Percentiles rank a stretch among this genome's conserved stretches.
phyloP scores from a whole-genome alignment of 2,888 invertebrate species.

The Achlya flavicornis region DNA sequence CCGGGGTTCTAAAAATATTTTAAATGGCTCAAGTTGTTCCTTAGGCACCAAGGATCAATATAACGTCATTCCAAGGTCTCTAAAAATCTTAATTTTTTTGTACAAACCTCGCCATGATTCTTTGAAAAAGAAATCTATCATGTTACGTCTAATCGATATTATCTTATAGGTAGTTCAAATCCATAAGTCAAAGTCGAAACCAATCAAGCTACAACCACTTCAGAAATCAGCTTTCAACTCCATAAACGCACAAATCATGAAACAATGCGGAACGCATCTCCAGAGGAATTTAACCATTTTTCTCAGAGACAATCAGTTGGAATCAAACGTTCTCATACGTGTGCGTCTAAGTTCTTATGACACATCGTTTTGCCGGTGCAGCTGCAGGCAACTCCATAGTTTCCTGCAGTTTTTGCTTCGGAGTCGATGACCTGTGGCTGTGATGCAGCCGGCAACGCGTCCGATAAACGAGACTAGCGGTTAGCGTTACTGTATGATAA shows the following conservation, averaged over 20 bases:
- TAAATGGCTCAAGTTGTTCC: too few species aligned
- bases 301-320: conserved; percentile 4
- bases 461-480: conserved; percentile 10
- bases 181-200: background rate
- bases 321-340: conserved; percentile 6
- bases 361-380: background rate
- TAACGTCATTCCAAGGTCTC: too few species aligned
- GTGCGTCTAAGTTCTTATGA: conserved; percentile 6
- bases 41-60: too few species aligned
- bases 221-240: background rate
- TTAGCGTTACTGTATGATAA: background rate
- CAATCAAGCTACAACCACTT: background rate
- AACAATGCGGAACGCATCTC: background rate
- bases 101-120: too few species aligned
- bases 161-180: background rate
- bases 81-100: too few species aligned
- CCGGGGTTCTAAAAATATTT: too few species aligned
- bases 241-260: background rate
- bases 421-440: conserved; percentile 3
- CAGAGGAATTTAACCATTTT: conserved; percentile 9
- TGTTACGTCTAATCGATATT: too few species aligned
- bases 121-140: too few species aligned
- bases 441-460: background rate
- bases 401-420: conserved; percentile 8
- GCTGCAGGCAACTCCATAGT: conserved; percentile 1